A percentile compares a stretch with the other conserved stretches of the same genome.
Evolutionary conservation across 2,113 vertebrate species (phyloP).

Genomic region (Rhombomys opimus): DNA sequence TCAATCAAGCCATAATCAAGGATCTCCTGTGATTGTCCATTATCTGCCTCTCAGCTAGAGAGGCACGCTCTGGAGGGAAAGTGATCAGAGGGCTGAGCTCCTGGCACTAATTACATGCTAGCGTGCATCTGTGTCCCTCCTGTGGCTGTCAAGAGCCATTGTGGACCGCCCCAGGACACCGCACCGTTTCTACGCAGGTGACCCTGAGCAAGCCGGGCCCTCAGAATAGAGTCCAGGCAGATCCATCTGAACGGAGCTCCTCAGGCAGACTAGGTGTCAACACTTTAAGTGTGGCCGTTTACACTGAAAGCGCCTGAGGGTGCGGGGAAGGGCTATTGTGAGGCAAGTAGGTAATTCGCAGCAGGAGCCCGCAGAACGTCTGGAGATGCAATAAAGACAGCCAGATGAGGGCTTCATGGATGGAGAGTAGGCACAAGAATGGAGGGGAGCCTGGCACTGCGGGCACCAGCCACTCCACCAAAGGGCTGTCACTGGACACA

Average conservation of each 20-base stretch:
- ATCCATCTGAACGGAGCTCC: background rate
- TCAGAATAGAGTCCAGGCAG: constrained; percentile 20
- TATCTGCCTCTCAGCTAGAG: constrained; percentile 85
- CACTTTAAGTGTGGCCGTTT: constrained; percentile 34
- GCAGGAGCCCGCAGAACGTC: constrained; percentile 36
- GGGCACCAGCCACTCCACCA: background rate
- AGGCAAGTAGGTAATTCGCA: constrained; percentile 12
- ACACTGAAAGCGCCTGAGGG: constrained; percentile 21
- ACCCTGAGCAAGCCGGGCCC: constrained; percentile 2
- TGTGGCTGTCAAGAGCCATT: constrained; percentile 73
- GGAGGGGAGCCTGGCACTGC: background rate
- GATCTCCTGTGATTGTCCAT: constrained; percentile 88
- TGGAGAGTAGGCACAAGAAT: background rate
- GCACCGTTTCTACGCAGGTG: constrained; percentile 28
- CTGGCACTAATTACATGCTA: constrained; percentile 84
- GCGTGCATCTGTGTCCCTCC: constrained; percentile 78
- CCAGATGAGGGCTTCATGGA: background rate
- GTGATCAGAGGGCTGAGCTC: constrained; percentile 81
- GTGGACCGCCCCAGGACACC: constrained; percentile 60
- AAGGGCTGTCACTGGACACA: background rate
- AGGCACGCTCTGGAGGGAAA: constrained; percentile 82
- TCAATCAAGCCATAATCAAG: constrained; percentile 88
- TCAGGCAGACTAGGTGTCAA: background rate
- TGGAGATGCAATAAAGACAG: constrained; percentile 49
- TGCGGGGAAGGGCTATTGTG: constrained; percentile 2